A percentile compares a stretch with the other conserved stretches of the same genome.
Evolutionary conservation across 1,140 invertebrate species (phyloP).

Genomic region (Aphidius gifuensis): DNA sequence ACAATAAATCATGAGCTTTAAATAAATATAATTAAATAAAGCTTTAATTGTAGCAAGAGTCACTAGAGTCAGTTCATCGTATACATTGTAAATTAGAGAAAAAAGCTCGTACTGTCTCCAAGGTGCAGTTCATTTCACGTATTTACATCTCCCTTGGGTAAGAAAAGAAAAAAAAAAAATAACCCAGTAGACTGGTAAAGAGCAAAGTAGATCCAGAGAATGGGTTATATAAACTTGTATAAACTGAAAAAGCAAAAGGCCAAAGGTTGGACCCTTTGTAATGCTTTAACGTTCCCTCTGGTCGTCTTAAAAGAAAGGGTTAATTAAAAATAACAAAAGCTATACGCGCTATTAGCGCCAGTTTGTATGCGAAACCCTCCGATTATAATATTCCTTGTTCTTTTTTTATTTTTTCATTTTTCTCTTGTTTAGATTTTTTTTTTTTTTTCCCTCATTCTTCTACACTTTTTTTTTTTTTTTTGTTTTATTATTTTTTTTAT

Average conservation of each 20-base stretch:
- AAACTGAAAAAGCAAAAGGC: constrained; percentile 3
- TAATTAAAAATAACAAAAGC: constrained; percentile 59
- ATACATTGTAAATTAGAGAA: constrained; percentile 29
- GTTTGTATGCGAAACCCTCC: constrained; percentile 55
- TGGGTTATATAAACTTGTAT: no score
- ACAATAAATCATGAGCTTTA: no score
- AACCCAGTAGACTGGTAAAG: constrained; percentile 19
- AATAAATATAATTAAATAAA: constrained; percentile 49
- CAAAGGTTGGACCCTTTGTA: constrained; percentile 28
- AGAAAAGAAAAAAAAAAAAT: constrained; percentile 14
- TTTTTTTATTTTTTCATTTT: constrained; percentile 25
- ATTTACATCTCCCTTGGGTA: constrained; percentile 54
- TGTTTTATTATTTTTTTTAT: background rate
- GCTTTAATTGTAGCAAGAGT: constrained; percentile 44
- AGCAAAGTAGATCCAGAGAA: constrained; percentile 15
- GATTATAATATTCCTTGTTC: constrained; percentile 34
- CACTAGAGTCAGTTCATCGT: constrained; percentile 29
- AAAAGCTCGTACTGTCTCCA: constrained; percentile 46
- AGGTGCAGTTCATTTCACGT: constrained; percentile 50
- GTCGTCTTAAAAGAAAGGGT: constrained; percentile 55
- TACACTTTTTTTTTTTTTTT: background rate
- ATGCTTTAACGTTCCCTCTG: constrained; percentile 42
- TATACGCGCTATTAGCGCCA: constrained; percentile 53
- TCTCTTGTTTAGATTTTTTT: background rate
- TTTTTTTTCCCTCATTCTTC: background rate